phyloP scores from a whole-genome alignment of 2,888 invertebrate genomes.

The Zele albiditarsus region DNA sequence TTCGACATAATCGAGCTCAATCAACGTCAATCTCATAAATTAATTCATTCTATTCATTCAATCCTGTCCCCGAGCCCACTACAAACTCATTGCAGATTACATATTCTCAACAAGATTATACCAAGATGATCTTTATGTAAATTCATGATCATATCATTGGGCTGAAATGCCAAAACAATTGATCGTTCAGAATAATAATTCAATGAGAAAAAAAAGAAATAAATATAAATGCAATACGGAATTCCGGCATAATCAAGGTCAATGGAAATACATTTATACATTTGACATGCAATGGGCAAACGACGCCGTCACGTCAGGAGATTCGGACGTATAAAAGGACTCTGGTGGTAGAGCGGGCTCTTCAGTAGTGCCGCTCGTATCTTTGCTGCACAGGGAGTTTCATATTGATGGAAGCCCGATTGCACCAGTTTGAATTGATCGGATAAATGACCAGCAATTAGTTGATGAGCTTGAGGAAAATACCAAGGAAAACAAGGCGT shows the following conservation, averaged over 20 bases:
- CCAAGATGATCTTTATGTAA: not conserved
- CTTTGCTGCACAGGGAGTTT: not conserved
- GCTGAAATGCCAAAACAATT: not conserved
- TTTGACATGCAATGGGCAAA: not conserved
- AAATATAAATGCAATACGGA: constrained; percentile 8
- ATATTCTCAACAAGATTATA: not conserved
- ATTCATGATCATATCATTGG: constrained; percentile 2
- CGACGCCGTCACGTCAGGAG: not conserved
- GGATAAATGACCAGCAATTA: too few relatives aligned
- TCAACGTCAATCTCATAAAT: too few relatives aligned
- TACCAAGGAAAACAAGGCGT: too few relatives aligned
- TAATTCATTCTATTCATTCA: not conserved
- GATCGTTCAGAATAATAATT: constrained; percentile 9
- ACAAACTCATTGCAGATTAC: not conserved
- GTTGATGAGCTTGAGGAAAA: too few relatives aligned
- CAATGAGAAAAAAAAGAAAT: not conserved
- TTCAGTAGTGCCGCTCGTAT: not conserved
- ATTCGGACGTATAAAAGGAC: not conserved
- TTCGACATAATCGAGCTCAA: too few relatives aligned
- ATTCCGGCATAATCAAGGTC: constrained; percentile 15
- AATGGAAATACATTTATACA: not conserved
- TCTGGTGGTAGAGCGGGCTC: not conserved
- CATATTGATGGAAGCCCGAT: not conserved
- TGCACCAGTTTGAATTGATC: not conserved
- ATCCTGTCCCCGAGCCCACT: too few relatives aligned